Evolutionary conservation across 2,797 vertebrate species (phyloP).

Genomic region (Argyrosomus regius): DNA sequence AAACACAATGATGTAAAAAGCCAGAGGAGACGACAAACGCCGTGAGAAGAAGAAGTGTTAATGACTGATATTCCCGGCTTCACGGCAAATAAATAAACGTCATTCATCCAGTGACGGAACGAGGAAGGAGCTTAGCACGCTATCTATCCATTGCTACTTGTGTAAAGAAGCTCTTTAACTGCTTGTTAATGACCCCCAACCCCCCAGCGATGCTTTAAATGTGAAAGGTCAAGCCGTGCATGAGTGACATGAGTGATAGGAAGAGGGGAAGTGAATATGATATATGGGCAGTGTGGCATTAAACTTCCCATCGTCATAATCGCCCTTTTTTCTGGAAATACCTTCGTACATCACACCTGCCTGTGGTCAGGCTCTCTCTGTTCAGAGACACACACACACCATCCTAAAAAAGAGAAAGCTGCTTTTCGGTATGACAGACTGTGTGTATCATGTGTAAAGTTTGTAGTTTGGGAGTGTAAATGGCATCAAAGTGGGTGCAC

Average conservation of each 20-base stretch:
- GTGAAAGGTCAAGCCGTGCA: not conserved
- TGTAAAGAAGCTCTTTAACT: too few relatives aligned
- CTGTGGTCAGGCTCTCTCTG: rapidly evolving
- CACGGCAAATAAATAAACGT: not conserved
- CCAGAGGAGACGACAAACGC: not conserved
- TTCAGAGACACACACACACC: not conserved
- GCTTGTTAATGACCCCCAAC: not conserved
- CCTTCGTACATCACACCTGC: slow-evolving; percentile 2
- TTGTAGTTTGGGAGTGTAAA: not conserved
- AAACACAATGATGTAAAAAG: slow-evolving; percentile 7
- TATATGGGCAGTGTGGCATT: not conserved
- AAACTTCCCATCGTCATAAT: not conserved
- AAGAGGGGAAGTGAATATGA: not conserved
- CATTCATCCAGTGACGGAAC: not conserved
- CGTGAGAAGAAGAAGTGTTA: not conserved
- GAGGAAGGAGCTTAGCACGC: slow-evolving; percentile 22
- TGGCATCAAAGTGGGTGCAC: not conserved
- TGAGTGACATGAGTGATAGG: not conserved
- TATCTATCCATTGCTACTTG: too few relatives aligned
- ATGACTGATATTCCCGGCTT: not conserved
- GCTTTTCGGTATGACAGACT: not conserved
- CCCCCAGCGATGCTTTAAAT: not conserved
- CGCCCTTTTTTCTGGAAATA: slow-evolving; percentile 14
- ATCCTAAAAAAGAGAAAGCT: not conserved
- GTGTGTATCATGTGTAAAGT: not conserved